A percentile compares a stretch with the other conserved stretches of the same genome.
These are phyloP conservation scores for Disparrhopalites patrizii DNA, from an alignment of 2,888 invertebrate species.

Conservation along the genomic window DNA sequence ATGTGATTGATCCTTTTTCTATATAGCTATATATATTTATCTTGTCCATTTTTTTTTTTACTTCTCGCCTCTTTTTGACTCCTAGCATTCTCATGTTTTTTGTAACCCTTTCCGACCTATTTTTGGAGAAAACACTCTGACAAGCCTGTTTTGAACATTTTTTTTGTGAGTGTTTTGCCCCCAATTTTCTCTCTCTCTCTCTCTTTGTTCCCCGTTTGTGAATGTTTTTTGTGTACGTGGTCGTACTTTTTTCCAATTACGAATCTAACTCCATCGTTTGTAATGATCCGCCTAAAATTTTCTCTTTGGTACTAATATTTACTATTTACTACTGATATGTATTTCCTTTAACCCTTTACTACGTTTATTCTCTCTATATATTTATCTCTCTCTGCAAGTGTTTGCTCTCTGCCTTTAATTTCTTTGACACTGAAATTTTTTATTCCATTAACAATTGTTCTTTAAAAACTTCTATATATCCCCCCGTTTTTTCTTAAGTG, in stretches of 20 bases:
- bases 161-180: no score
- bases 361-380: background rate
- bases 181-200: background rate
- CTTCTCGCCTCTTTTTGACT: no score
- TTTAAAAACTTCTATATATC: conserved; percentile 2
- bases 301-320: no score
- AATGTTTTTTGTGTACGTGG: background rate
- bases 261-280: no score
- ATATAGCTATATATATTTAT: background rate
- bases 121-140: no score
- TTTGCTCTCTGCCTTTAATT: background rate
- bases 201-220: background rate
- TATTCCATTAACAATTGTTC: background rate
- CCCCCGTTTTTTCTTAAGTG: conserved; percentile 9
- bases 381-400: background rate
- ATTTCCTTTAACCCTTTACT: background rate
- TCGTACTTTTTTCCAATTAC: background rate
- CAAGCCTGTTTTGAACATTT: no score
- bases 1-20: background rate
- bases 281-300: no score
- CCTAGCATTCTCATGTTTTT: no score
- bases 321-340: no score
- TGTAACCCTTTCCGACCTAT: no score
- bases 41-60: no score
- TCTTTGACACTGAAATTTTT: background rate